phyloP scores from a whole-genome alignment of 2,888 invertebrate species.

The Elgonia sp. region DNA sequence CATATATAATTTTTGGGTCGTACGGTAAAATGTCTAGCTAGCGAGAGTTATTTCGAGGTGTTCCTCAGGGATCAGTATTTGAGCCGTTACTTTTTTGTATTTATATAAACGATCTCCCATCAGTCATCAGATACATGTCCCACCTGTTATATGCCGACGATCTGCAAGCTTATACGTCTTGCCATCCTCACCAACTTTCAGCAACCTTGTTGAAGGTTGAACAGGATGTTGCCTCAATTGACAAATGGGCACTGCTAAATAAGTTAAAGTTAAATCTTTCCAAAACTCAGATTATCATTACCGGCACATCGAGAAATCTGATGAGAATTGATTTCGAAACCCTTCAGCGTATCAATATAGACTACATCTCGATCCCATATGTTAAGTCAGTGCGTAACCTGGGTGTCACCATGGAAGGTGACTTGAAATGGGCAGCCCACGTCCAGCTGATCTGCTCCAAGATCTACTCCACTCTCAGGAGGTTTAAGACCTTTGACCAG shows the following conservation, averaged over 20 bases:
- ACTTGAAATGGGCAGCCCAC: not conserved
- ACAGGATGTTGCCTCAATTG: not conserved
- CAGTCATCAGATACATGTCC: not conserved
- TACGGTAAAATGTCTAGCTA: too few species aligned
- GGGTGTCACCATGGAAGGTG: not conserved
- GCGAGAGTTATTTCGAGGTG: too few species aligned
- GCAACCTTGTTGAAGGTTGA: not conserved
- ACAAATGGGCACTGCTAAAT: not conserved
- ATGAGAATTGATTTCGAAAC: not conserved
- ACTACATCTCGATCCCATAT: not conserved
- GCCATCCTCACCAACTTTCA: not conserved
- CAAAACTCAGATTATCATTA: constrained; percentile 13
- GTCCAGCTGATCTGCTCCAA: not conserved
- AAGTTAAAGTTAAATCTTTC: not conserved
- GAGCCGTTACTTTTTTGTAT: not conserved
- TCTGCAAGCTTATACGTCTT: not conserved
- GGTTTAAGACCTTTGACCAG: not conserved
- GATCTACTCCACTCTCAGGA: not conserved
- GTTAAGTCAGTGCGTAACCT: not conserved
- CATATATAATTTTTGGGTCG: too few species aligned
- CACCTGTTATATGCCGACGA: not conserved
- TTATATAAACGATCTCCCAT: not conserved
- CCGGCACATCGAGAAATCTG: not conserved
- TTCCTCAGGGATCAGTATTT: too few species aligned
- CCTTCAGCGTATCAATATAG: constrained; percentile 3